These are phyloP conservation scores for Ciconia maguari DNA, from an alignment of 2,113 vertebrate genomes.

Conservation along the genomic window DNA sequence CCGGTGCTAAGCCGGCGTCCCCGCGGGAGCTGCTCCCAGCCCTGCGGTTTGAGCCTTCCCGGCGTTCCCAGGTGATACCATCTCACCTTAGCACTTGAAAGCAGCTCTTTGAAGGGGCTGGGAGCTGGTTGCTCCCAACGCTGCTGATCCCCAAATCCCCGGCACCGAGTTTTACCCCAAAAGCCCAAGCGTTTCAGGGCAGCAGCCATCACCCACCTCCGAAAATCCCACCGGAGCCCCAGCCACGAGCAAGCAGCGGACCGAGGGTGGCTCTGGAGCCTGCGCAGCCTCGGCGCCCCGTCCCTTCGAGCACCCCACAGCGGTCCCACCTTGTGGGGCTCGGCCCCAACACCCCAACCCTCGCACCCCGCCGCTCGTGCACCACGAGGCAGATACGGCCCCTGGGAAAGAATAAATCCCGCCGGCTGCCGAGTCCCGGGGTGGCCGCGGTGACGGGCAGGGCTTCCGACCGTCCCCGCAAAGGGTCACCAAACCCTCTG, in stretches of 20 bases:
- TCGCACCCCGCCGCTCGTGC: not conserved
- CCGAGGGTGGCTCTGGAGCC: not conserved
- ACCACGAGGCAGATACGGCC: not conserved
- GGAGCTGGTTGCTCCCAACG: not conserved
- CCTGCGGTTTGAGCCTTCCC: not conserved
- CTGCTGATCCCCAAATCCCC: not conserved
- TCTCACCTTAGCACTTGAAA: not conserved
- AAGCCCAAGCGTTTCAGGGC: rapidly evolving
- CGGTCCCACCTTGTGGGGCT: not conserved
- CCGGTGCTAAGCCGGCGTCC: not conserved
- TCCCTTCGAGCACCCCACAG: not conserved
- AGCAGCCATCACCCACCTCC: not conserved
- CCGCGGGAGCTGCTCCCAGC: not conserved
- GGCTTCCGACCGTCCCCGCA: not conserved
- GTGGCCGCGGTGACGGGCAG: not conserved
- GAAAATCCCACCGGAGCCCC: not conserved
- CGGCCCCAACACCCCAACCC: not conserved
- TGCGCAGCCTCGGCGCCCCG: no score
- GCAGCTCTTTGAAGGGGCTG: not conserved
- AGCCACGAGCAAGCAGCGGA: rapidly evolving
- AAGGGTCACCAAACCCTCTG: not conserved
- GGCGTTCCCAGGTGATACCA: constrained; percentile 36
- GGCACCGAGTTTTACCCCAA: not conserved
- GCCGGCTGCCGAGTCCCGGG: rapidly evolving
- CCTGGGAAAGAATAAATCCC: no score